These are phyloP conservation scores for Pristionchus exspectatus DNA, from an alignment of 2,888 invertebrate genomes.

Conservation along the genomic window DNA sequence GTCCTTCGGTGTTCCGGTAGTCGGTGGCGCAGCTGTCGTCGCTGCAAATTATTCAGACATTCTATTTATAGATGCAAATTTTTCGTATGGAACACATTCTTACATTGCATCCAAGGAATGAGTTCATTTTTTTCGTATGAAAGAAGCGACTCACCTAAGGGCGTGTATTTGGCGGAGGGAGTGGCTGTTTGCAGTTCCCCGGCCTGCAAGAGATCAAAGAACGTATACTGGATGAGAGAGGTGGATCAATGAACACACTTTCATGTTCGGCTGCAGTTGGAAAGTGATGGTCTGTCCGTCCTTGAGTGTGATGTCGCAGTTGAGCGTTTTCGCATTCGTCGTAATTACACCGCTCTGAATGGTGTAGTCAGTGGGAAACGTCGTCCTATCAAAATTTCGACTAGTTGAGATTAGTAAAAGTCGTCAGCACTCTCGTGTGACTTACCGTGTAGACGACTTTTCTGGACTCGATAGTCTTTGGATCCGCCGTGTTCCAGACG, in stretches of 20 bases:
- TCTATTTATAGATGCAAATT: no score
- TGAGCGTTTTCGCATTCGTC: neutral
- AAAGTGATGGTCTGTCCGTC: neutral
- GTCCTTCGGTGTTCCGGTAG: neutral
- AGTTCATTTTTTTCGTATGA: no score
- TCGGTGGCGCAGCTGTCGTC: neutral
- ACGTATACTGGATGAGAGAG: neutral
- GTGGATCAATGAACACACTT: neutral
- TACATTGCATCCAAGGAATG: no score
- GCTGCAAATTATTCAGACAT: no score
- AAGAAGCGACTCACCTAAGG: neutral
- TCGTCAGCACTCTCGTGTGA: neutral
- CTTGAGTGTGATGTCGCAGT: neutral
- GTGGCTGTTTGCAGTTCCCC: neutral
- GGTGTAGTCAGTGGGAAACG: neutral
- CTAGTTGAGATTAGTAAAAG: no score
- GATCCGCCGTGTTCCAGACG: neutral
- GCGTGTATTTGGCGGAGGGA: neutral
- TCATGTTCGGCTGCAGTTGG: neutral
- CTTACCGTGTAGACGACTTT: neutral
- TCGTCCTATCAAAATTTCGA: no score
- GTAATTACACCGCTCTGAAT: neutral
- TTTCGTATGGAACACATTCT: no score
- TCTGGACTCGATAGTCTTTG: neutral
- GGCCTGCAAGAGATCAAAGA: slow-evolving; percentile 15